Conservation (phyloP, 2,888 invertebrate species). For the Nemoura dubitans region DNA sequence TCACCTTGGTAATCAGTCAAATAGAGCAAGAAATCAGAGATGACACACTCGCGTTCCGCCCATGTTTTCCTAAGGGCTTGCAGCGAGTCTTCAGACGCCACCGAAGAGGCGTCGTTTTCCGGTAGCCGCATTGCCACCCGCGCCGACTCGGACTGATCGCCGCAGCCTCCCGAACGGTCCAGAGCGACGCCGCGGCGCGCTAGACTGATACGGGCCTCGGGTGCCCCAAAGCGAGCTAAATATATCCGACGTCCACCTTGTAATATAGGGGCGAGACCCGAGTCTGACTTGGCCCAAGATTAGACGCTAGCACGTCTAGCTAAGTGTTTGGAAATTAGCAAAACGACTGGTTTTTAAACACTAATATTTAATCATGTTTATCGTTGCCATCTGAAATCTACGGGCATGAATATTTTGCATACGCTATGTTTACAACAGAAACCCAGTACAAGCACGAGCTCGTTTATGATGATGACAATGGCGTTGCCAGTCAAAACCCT, state of each 20-base stretch:
- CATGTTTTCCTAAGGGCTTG: slow-evolving; percentile 57
- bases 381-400: no score
- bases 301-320: not conserved
- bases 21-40: slow-evolving; percentile 62
- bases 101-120: not conserved
- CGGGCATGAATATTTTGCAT: no score
- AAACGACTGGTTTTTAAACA: not conserved
- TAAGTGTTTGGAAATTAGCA: not conserved
- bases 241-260: not conserved
- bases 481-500: no score
- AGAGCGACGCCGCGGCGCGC: no score
- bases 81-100: slow-evolving; percentile 46
- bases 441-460: no score
- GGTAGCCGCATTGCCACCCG: slow-evolving; percentile 46
- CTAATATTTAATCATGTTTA: not conserved
- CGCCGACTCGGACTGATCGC: no score
- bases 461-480: no score
- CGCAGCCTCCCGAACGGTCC: not conserved
- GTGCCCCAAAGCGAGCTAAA: not conserved
- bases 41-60: slow-evolving; percentile 58
- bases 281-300: not conserved
- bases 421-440: no score
- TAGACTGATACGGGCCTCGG: not conserved
- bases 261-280: not conserved
- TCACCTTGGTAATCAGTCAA: slow-evolving; percentile 65